Evolutionary conservation across 1,140 invertebrate species (phyloP).

Genomic region (Conus betulinus): DNA sequence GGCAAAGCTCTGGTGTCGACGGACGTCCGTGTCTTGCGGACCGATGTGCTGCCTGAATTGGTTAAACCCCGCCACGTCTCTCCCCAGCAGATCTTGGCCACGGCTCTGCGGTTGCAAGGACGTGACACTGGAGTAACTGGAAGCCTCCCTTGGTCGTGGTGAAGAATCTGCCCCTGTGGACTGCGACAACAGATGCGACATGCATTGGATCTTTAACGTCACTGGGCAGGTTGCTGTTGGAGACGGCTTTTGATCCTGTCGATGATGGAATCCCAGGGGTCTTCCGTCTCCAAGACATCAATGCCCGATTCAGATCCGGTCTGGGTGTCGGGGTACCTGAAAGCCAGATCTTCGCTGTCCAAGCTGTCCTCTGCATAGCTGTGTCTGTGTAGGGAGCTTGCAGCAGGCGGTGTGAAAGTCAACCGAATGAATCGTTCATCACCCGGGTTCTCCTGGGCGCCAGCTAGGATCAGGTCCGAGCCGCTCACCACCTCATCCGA

Average conservation of each 20-base stretch:
- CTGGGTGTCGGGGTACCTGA: neutral
- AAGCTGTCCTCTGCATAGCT: neutral
- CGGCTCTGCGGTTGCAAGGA: neutral
- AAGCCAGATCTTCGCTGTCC: slow-evolving; percentile 20
- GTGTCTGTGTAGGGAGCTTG: neutral
- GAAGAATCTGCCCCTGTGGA: neutral
- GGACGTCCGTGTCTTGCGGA: neutral
- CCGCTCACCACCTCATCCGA: neutral
- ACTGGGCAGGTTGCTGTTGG: slow-evolving; percentile 38
- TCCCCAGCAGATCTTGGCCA: neutral
- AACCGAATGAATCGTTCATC: slow-evolving; percentile 34
- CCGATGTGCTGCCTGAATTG: neutral
- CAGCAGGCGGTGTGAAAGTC: slow-evolving; percentile 25
- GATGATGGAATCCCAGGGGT: slow-evolving; percentile 37
- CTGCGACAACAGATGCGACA: slow-evolving; percentile 34
- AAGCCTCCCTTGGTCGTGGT: neutral
- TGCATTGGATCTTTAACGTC: slow-evolving; percentile 42
- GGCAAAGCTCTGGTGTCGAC: neutral
- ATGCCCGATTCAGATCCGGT: slow-evolving; percentile 41
- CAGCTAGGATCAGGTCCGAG: neutral
- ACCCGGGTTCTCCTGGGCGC: neutral
- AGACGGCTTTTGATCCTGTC: slow-evolving; percentile 40
- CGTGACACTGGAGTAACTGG: neutral
- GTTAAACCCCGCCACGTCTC: neutral
- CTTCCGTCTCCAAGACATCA: slow-evolving; percentile 35